These are phyloP conservation scores for Vidua chalybeata DNA, from an alignment of 2,113 vertebrate species.

Conservation along the genomic window DNA sequence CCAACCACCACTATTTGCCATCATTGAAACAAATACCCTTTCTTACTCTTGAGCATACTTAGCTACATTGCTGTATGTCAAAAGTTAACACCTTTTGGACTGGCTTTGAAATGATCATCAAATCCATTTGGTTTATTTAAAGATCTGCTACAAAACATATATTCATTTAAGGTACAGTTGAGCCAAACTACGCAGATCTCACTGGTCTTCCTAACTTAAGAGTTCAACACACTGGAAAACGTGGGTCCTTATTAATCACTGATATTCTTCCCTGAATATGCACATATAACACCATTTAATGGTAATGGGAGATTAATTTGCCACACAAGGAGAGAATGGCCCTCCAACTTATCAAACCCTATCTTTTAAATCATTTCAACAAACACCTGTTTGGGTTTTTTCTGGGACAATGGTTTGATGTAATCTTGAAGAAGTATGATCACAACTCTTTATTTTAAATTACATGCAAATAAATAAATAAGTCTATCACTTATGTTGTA, in stretches of 20 bases:
- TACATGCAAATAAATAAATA: slow-evolving; percentile 40
- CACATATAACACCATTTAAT: slow-evolving; percentile 38
- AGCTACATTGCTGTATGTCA: slow-evolving; percentile 13
- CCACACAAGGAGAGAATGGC: background rate
- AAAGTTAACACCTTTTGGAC: slow-evolving; percentile 19
- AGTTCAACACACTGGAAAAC: background rate
- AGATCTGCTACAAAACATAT: background rate
- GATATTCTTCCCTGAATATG: slow-evolving; percentile 31
- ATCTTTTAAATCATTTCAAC: background rate
- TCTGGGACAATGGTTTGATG: background rate
- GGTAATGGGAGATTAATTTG: slow-evolving; percentile 45
- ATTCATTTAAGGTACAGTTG: slow-evolving; percentile 1
- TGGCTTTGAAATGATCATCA: slow-evolving; percentile 12
- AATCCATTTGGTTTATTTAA: slow-evolving; percentile 3
- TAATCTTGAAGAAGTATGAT: background rate
- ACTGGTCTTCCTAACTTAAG: background rate
- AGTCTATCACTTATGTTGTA: background rate
- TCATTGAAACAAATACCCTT: slow-evolving; percentile 34
- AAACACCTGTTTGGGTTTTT: background rate
- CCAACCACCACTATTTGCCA: slow-evolving; percentile 51
- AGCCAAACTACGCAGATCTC: background rate
- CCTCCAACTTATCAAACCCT: background rate
- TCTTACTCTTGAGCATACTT: slow-evolving; percentile 26
- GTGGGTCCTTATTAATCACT: slow-evolving; percentile 8
- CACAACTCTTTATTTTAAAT: slow-evolving; percentile 4